Conservation (phyloP, 2,797 vertebrate genomes). For the Lepilemur ruficaudatus region DNA sequence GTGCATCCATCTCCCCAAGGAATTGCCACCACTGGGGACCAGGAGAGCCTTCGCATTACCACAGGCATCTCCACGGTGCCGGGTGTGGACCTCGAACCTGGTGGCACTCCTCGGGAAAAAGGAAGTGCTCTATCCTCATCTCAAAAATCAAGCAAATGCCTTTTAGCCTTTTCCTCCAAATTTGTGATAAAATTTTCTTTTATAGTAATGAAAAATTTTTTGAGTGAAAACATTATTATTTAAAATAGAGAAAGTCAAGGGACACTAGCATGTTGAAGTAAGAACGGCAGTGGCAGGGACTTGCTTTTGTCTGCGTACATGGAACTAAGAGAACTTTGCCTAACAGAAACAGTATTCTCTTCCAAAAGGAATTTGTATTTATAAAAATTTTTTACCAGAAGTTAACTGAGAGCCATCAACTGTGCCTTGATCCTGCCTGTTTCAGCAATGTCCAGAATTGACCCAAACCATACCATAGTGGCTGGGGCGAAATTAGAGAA, state of each 20-base stretch:
- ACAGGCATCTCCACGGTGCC: fast-evolving
- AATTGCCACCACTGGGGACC: not conserved
- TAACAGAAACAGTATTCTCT: not conserved
- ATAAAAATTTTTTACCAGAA: not conserved
- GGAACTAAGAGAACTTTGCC: not conserved
- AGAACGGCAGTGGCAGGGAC: not conserved
- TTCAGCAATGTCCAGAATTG: not conserved
- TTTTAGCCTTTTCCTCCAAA: not conserved
- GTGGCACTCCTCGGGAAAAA: not conserved
- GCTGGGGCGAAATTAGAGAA: not conserved
- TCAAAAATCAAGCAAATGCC: not conserved
- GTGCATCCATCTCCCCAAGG: too few species aligned
- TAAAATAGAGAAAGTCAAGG: not conserved
- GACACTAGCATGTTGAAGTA: not conserved
- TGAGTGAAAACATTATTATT: not conserved
- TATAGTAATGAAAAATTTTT: not conserved
- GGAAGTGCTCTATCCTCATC: not conserved
- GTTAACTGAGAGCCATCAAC: not conserved
- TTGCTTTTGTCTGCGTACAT: not conserved
- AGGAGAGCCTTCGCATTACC: not conserved
- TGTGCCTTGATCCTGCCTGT: not conserved
- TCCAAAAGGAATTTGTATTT: not conserved
- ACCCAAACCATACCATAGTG: not conserved
- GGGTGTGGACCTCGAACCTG: not conserved
- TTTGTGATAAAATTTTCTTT: not conserved